These are phyloP conservation scores for Tetragnatha montana DNA, from an alignment of 2,888 invertebrate genomes.

Conservation along the genomic window DNA sequence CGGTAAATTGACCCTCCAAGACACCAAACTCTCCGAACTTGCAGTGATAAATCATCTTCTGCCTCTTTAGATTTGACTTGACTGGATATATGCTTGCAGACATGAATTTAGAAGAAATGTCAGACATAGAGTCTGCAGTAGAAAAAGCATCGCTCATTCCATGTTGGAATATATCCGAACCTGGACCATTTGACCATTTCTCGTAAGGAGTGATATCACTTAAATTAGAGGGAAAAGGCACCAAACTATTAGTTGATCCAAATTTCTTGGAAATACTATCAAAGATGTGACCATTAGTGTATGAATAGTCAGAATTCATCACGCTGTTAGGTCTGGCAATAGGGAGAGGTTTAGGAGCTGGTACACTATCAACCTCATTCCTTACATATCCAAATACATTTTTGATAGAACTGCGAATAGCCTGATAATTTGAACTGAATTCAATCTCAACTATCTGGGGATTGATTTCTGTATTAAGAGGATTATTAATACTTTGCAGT, in stretches of 20 bases:
- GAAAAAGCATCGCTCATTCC: constrained; percentile 68
- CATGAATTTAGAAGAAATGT: constrained; percentile 91
- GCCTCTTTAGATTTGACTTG: constrained; percentile 98
- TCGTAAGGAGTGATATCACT: constrained; percentile 86
- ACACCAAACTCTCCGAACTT: constrained; percentile 99
- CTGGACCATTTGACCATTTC: constrained; percentile 94
- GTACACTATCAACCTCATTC: constrained; percentile 78
- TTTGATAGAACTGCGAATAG: constrained; percentile 91
- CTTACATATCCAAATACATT: constrained; percentile 98
- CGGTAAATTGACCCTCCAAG: constrained; percentile 98
- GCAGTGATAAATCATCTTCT: constrained; percentile 99
- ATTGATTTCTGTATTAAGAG: constrained; percentile 87
- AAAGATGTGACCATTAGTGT: constrained; percentile 82
- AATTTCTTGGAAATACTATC: constrained; percentile 77
- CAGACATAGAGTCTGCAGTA: constrained; percentile 82
- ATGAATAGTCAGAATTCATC: constrained; percentile 80
- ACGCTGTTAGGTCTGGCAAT: constrained; percentile 89
- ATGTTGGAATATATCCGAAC: constrained; percentile 78
- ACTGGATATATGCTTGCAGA: constrained; percentile 79
- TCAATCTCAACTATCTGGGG: constrained; percentile 92
- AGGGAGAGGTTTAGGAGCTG: constrained; percentile 83
- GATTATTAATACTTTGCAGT: constrained; percentile 85
- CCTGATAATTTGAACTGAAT: constrained; percentile 97
- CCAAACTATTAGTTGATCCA: constrained; percentile 86
- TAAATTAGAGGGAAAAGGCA: constrained; percentile 78